Percentiles rank a stretch among this genome's conserved stretches.
Evolutionary conservation across 2,888 invertebrate species (phyloP).

Genomic region (Drosophila paracracens): DNA sequence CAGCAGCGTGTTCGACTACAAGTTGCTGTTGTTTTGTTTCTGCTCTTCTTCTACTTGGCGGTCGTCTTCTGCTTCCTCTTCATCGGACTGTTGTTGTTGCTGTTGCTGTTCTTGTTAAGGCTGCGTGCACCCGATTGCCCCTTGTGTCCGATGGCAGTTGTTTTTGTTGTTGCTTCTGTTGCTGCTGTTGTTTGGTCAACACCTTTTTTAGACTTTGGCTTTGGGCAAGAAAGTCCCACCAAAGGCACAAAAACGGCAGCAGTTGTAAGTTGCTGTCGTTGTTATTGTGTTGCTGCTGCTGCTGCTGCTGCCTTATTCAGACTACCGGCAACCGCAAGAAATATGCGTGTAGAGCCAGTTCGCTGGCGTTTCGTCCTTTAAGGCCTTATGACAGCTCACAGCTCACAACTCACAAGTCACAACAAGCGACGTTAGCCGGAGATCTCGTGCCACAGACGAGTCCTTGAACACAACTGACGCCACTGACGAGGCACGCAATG

Average conservation of each 20-base stretch:
- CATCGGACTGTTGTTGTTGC: constrained; percentile 22
- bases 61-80: constrained; percentile 18
- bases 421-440: constrained; percentile 24
- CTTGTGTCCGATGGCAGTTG: constrained; percentile 50
- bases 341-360: constrained; percentile 64
- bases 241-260: constrained; percentile 68
- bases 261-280: constrained; percentile 66
- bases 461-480: constrained; percentile 83
- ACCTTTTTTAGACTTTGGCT: constrained; percentile 78
- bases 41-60: constrained; percentile 19
- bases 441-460: constrained; percentile 43
- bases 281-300: constrained; percentile 32
- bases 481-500: constrained; percentile 61
- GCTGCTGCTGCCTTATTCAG: constrained; percentile 37
- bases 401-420: constrained; percentile 43
- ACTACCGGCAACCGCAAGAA: constrained; percentile 61
- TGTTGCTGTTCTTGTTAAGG: constrained; percentile 53
- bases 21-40: constrained; percentile 38
- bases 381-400: constrained; percentile 65
- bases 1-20: constrained; percentile 45
- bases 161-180: constrained; percentile 43
- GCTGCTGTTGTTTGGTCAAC: constrained; percentile 70
- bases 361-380: constrained; percentile 39
- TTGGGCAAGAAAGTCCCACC: constrained; percentile 64
- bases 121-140: constrained; percentile 41